Conservation (phyloP, 2,888 invertebrate species). For the Belgica antarctica region DNA sequence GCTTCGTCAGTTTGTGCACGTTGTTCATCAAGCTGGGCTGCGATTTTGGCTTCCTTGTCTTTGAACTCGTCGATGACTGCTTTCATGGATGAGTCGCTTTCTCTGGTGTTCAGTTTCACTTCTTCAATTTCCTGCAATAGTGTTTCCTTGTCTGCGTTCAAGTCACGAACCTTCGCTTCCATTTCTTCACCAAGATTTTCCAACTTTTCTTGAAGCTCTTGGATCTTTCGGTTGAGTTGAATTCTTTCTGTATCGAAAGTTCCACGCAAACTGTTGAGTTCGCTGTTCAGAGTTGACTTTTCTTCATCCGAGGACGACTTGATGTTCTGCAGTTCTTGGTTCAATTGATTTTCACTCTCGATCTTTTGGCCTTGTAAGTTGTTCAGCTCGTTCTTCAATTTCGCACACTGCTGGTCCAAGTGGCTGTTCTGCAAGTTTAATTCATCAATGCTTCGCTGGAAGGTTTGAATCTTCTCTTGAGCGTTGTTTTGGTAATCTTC, state of each 20-base stretch:
- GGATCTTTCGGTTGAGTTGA: slow-evolving; percentile 26
- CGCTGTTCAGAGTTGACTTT: neutral
- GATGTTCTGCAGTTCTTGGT: slow-evolving; percentile 44
- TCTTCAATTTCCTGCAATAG: neutral
- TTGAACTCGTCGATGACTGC: slow-evolving; percentile 5
- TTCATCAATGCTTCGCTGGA: slow-evolving; percentile 56
- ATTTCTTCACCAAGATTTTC: slow-evolving; percentile 35
- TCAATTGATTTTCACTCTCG: slow-evolving; percentile 45
- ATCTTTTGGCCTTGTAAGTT: slow-evolving; percentile 55
- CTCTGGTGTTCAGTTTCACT: neutral
- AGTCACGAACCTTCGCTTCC: neutral
- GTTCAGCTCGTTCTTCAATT: slow-evolving; percentile 58
- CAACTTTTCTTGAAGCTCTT: slow-evolving; percentile 17
- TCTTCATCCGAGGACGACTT: slow-evolving; percentile 41
- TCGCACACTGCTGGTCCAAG: slow-evolving; percentile 56
- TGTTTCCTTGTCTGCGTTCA: neutral
- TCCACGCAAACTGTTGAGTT: neutral
- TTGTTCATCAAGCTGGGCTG: neutral
- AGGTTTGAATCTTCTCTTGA: slow-evolving; percentile 47
- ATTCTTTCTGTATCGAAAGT: slow-evolving; percentile 37
- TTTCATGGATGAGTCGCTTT: slow-evolving; percentile 2
- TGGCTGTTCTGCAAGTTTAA: slow-evolving; percentile 56
- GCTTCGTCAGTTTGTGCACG: neutral
- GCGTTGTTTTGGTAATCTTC: slow-evolving; percentile 57
- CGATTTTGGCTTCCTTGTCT: slow-evolving; percentile 12